Conservation (phyloP, 2,797 vertebrate species). For the Eupleurogrammus muticus region DNA sequence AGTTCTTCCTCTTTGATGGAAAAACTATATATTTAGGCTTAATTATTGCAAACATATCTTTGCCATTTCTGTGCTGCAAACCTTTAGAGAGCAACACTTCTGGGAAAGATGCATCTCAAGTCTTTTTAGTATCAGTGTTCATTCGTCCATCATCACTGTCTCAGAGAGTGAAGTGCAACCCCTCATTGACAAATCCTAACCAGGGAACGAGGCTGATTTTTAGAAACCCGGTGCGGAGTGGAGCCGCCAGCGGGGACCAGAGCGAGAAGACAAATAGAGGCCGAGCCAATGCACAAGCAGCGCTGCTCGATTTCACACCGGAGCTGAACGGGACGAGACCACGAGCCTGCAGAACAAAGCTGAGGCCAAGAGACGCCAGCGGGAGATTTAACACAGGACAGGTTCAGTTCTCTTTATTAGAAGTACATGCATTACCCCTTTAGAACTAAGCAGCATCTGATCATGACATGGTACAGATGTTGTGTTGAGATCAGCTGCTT, state of each 20-base stretch:
- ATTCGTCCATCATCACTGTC: slow-evolving; percentile 32
- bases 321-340: background rate
- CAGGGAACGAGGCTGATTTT: slow-evolving; percentile 61
- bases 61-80: no score
- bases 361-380: background rate
- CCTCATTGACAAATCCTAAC: slow-evolving; percentile 47
- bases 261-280: background rate
- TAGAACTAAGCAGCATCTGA: background rate
- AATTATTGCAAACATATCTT: no score
- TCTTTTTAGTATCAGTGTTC: slow-evolving; percentile 16
- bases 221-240: no score
- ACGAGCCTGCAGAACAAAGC: background rate
- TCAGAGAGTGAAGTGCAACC: slow-evolving; percentile 3
- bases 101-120: background rate
- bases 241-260: no score
- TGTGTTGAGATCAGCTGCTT: no score
- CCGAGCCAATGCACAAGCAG: background rate
- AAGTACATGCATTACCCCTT: background rate
- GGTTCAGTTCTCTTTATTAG: background rate
- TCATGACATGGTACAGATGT: no score
- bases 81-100: background rate
- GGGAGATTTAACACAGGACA: background rate
- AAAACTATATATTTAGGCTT: background rate
- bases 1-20: background rate
- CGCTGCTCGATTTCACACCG: background rate